A percentile compares a stretch with the other conserved stretches of the same genome.
Evolutionary conservation across 1,140 invertebrate species (phyloP).

Genomic region (Drosophila serrata): DNA sequence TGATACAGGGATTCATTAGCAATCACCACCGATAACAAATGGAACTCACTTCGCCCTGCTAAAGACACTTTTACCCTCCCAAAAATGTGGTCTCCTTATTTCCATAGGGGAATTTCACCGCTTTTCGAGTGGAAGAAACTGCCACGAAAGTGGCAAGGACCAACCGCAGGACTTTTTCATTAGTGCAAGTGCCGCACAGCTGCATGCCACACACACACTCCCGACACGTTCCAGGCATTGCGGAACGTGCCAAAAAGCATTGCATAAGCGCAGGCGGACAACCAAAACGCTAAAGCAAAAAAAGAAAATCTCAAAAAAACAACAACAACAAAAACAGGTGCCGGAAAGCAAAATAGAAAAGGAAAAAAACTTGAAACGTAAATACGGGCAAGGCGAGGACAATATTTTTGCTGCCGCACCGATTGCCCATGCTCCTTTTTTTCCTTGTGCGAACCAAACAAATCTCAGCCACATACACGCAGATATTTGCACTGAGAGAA

Average conservation of each 20-base stretch:
- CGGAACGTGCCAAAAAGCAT: slow-evolving; percentile 74
- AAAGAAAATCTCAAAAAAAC: slow-evolving; percentile 5
- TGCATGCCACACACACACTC: slow-evolving; percentile 41
- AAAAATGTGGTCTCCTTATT: not conserved
- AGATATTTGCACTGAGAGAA: slow-evolving; percentile 20
- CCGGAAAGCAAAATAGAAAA: slow-evolving; percentile 49
- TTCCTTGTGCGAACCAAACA: slow-evolving; percentile 55
- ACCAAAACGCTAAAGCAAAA: slow-evolving; percentile 70
- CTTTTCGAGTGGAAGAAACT: slow-evolving; percentile 11
- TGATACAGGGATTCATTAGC: slow-evolving; percentile 33
- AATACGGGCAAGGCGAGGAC: slow-evolving; percentile 39
- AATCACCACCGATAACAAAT: slow-evolving; percentile 15
- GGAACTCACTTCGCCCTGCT: slow-evolving; percentile 1
- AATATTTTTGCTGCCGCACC: slow-evolving; percentile 60
- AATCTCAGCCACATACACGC: slow-evolving; percentile 58
- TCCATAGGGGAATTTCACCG: slow-evolving; percentile 15
- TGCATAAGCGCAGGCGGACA: slow-evolving; percentile 78
- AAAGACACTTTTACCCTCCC: slow-evolving; percentile 4
- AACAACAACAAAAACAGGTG: slow-evolving; percentile 26
- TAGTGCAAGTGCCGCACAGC: slow-evolving; percentile 74
- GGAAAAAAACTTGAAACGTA: slow-evolving; percentile 41
- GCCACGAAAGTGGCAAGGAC: slow-evolving; percentile 10
- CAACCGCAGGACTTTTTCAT: slow-evolving; percentile 73
- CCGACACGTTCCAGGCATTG: slow-evolving; percentile 63
- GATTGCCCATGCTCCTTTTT: slow-evolving; percentile 28